A percentile compares a stretch with the other conserved stretches of the same genome.
Evolutionary conservation across 2,888 invertebrate species (phyloP).

Genomic region (Teleogryllus oceanicus): DNA sequence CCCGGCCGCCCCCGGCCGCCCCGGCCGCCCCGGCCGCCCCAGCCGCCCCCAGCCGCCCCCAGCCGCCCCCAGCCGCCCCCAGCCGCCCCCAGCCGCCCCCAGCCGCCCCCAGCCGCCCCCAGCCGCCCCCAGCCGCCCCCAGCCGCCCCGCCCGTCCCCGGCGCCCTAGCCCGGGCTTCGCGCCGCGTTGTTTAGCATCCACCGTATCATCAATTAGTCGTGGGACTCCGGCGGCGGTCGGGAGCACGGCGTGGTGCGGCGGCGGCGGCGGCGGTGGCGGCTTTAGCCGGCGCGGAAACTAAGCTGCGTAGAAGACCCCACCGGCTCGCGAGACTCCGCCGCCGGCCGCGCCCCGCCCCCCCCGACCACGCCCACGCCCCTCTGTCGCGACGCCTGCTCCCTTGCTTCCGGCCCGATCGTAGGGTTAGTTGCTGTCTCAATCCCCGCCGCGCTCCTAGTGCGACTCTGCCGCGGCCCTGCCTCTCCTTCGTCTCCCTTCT

Average conservation of each 20-base stretch:
- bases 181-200: not conserved
- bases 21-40: not conserved
- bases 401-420: too few species aligned
- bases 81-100: not conserved
- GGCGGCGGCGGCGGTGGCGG: not conserved
- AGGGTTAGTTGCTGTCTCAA: too few species aligned
- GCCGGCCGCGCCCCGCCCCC: too few species aligned
- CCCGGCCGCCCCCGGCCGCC: not conserved
- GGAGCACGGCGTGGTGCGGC: not conserved
- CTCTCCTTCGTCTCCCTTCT: too few species aligned
- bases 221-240: not conserved
- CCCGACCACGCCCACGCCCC: too few species aligned
- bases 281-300: too few species aligned
- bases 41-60: not conserved
- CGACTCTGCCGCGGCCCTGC: too few species aligned
- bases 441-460: too few species aligned
- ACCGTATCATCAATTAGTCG: slow-evolving; percentile 18
- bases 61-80: not conserved
- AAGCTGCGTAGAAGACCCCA: too few species aligned
- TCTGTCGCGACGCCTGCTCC: too few species aligned
- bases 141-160: not conserved
- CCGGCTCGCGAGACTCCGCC: too few species aligned
- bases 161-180: not conserved
- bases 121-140: not conserved
- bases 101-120: not conserved